Evolutionary conservation across 2,888 invertebrate species (phyloP), one percentile per base, ranked within the genome.

Genomic region (Salpingus planirostris): DNA sequence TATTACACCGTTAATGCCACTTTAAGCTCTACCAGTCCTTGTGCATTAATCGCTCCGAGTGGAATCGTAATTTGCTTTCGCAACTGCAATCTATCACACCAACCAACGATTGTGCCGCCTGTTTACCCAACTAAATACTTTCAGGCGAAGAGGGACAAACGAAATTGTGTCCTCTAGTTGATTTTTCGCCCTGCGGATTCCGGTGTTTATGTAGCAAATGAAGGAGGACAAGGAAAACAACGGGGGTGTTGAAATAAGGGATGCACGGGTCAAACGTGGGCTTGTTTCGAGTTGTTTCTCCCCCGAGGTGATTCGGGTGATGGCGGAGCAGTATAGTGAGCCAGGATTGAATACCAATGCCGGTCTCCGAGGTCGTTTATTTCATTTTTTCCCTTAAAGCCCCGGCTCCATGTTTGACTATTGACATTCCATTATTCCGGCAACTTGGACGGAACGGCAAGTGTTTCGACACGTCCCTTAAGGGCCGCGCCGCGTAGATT

Each of bases 331-430:
- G 39, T 42, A 36, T 34, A 23, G 31, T n/a, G 15, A 28, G 26
- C 40, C 26, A 44, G 40, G 44, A 44, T 44, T 44, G 44, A 44
- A 44, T 44, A 44, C 44, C 44, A 44, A 44, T 44, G 44, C 27
- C 32, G 38, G 40, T 44, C 44, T 40, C 44, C 14, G 15, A 42
- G 40, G 44, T 44, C 44, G 38, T 44, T 44, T 44, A 44, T 44
- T 44, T 44, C 44, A 44, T 44, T 42, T 44, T 43, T 43, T 40
- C n/a, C n/a, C n/a, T n/a, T n/a, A n/a, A n/a, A n/a, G n/a, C n/a
- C n/a, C n/a, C n/a, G n/a, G n/a, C n/a, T n/a, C n/a, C n/a, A n/a
- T n/a, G 34, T 44, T 42, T 36, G 34, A 39, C 39, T 44, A 44
- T 44, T 44, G 44, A 44, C 44, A 44, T 44, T 44, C 40, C 44